Conservation (phyloP, 2,888 invertebrate genomes). For the Agonum fuliginosum region DNA sequence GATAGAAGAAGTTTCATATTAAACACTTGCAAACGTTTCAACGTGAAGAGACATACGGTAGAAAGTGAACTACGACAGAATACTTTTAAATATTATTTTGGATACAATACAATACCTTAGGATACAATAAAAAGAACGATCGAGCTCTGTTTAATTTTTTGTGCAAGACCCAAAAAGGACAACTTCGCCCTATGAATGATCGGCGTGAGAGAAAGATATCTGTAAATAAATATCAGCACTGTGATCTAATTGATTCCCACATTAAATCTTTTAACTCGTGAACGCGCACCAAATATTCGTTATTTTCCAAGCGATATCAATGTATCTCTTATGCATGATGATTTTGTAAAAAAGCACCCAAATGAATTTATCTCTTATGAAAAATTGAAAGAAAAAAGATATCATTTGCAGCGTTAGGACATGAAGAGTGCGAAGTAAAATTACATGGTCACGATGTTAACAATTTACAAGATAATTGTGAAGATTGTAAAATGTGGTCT, state of each 20-base stretch:
- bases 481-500: neutral
- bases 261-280: conserved; percentile 15
- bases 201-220: conserved; percentile 45
- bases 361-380: conserved; percentile 60
- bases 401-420: conserved; percentile 62
- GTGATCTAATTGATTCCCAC: conserved; percentile 27
- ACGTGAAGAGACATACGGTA: neutral
- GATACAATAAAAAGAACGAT: conserved; percentile 53
- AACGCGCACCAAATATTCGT: conserved; percentile 52
- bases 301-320: conserved; percentile 52
- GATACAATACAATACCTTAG: conserved; percentile 53
- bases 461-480: conserved; percentile 52
- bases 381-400: conserved; percentile 60
- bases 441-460: conserved; percentile 60
- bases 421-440: conserved; percentile 62
- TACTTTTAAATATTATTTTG: conserved; percentile 5
- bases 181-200: conserved; percentile 24
- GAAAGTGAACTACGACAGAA: neutral
- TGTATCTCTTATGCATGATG: conserved; percentile 45
- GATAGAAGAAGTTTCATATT: conserved; percentile 1
- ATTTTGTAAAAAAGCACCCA: conserved; percentile 59
- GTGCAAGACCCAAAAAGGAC: conserved; percentile 21
- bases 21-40: neutral
- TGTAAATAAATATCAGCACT: conserved; percentile 45
- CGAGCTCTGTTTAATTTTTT: conserved; percentile 44